phyloP scores from a whole-genome alignment of 1,140 invertebrate species.

The Bilobella aurantiaca region DNA sequence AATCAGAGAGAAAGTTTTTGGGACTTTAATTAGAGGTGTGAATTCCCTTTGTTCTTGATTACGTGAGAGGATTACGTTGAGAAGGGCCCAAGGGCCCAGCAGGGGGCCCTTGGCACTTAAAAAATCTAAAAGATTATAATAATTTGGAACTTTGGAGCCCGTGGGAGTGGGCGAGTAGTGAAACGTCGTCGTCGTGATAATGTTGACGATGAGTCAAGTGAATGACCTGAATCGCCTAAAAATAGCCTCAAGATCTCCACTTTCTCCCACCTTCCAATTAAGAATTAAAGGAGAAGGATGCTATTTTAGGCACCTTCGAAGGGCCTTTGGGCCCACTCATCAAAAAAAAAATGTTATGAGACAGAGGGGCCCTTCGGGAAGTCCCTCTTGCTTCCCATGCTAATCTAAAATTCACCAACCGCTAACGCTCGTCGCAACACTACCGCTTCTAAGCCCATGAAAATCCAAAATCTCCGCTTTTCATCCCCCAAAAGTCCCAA shows the following conservation, averaged over 20 bases:
- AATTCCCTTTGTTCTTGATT: too few relatives aligned
- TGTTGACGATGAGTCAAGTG: not conserved
- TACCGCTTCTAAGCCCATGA: not conserved
- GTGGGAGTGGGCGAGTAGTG: not conserved
- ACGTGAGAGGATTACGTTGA: not conserved
- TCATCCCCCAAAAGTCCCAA: not conserved
- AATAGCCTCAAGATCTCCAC: not conserved
- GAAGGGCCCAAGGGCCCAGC: not conserved
- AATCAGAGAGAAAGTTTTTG: too few relatives aligned
- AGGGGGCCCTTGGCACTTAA: not conserved
- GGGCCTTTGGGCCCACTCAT: not conserved
- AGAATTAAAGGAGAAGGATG: not conserved
- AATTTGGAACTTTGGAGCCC: too few relatives aligned
- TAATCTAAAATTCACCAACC: not conserved
- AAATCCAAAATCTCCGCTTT: not conserved
- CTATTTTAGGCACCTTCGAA: not conserved
- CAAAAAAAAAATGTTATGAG: not conserved
- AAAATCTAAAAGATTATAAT: not conserved
- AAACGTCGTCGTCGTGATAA: too few relatives aligned
- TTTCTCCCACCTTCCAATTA: conserved; percentile 2
- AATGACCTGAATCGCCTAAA: conserved; percentile 4
- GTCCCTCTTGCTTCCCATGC: not conserved
- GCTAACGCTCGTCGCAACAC: too few relatives aligned
- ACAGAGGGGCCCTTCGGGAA: too few relatives aligned
- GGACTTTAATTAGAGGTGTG: too few relatives aligned